A percentile compares a stretch with the other conserved stretches of the same genome.
phyloP scores from a whole-genome alignment of 1,140 invertebrate genomes.

The Bilobella aurantiaca region DNA sequence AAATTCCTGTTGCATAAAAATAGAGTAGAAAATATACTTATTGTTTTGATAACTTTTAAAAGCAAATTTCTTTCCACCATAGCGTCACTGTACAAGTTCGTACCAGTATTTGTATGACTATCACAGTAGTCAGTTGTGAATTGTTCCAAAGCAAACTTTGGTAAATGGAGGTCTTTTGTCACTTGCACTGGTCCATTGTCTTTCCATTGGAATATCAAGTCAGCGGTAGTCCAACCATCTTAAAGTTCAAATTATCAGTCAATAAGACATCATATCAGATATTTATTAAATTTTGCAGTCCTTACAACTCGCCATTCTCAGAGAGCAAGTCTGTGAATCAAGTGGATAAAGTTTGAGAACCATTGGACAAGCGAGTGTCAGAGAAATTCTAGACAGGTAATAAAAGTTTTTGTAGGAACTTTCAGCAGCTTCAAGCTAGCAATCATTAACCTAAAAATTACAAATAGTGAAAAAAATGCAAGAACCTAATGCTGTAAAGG shows the following conservation, averaged over 20 bases:
- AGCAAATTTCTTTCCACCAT: no score
- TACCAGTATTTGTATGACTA: slow-evolving; percentile 60
- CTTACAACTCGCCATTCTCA: slow-evolving; percentile 21
- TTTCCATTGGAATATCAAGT: slow-evolving; percentile 89
- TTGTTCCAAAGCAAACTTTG: slow-evolving; percentile 83
- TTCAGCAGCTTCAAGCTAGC: neutral
- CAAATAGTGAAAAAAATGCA: neutral
- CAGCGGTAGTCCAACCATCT: slow-evolving; percentile 85
- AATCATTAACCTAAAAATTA: neutral
- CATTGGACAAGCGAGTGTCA: slow-evolving; percentile 20
- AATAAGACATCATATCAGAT: neutral
- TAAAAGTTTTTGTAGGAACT: neutral
- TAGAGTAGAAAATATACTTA: neutral
- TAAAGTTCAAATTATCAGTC: neutral
- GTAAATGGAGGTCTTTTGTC: slow-evolving; percentile 82
- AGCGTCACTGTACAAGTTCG: slow-evolving; percentile 45
- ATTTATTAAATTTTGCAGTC: neutral
- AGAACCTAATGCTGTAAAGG: slow-evolving; percentile 85
- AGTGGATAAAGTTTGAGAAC: slow-evolving; percentile 12
- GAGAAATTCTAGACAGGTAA: slow-evolving; percentile 8
- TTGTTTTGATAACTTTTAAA: slow-evolving; percentile 39
- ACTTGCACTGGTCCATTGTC: slow-evolving; percentile 87
- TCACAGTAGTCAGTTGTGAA: slow-evolving; percentile 87
- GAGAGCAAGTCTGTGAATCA: slow-evolving; percentile 14
- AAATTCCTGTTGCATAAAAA: slow-evolving; percentile 43